Conservation (phyloP, 2,113 vertebrate genomes). For the Gasterosteus nipponicus region DNA sequence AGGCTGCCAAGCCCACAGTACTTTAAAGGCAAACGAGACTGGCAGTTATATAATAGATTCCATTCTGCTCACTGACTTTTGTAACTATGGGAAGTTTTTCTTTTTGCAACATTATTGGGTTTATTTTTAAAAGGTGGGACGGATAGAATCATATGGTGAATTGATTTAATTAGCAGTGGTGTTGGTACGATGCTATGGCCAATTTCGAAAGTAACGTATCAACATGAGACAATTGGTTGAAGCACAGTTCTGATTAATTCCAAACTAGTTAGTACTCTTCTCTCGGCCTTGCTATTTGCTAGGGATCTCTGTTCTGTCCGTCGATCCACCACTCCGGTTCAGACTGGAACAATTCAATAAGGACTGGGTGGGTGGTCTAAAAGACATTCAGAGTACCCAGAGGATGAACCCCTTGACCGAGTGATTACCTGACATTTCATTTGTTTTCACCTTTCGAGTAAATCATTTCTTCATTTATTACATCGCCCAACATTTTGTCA, state of each 20-base stretch:
- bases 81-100: conserved; percentile 40
- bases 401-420: background rate
- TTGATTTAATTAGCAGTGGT: background rate
- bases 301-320: background rate
- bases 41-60: conserved; percentile 39
- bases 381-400: background rate
- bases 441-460: background rate
- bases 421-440: background rate
- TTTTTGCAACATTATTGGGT: conserved; percentile 5
- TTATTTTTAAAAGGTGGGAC: background rate
- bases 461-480: background rate
- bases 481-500: background rate
- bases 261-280: background rate
- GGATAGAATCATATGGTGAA: background rate
- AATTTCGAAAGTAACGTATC: background rate
- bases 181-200: background rate
- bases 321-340: background rate
- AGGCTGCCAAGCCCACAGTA: conserved; percentile 43
- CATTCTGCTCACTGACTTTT: conserved; percentile 31
- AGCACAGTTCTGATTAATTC: background rate
- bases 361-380: background rate
- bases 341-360: background rate
- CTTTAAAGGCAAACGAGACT: conserved; percentile 31
- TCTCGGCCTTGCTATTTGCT: background rate
- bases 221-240: background rate